Evolutionary conservation across 64 coral and sea anemone species (phyloP), one percentile per base, ranked within the genome.

Genomic region (Porites lutea): DNA sequence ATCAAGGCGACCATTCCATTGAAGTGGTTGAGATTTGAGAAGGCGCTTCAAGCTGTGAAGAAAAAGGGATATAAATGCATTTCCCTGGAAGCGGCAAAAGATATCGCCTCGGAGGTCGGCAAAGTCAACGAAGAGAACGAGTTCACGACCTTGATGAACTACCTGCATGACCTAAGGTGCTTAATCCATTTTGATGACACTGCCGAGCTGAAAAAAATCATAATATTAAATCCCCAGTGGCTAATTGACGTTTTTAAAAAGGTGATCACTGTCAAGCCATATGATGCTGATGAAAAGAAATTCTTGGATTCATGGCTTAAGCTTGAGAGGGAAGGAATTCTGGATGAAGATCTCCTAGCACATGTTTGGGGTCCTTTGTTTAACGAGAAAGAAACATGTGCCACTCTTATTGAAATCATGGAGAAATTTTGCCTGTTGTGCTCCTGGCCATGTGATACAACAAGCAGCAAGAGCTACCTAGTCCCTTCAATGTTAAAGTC

Each of bases 401-500:
- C 64, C 3, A 82, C 59, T 6, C 79, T 82, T 4, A 65, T 82
- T 48, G 59, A 13, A 18, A 82, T 82, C 13, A 82, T 82, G 79
- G 59, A 65, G 16, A 82, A 82, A 65, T 82, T 82, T 10, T 65
- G 79, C 37, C 19, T 82, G 60, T 19, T 82, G 27, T 65, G 79
- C 18, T 3, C 46, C 19, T 82, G 79, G 79, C 60, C 59, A 65
- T 82, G 59, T 19, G 79, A 63, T 18, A 22, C 59, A 19, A 16
- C 21, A 14, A 14, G 84, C 55, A 13, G 14, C 48, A 74, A 73
- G 37, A 19, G 58, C 2, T 87, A 72, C 6, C 14, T 87, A 0
- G 63, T 87, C n/a, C 84, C 84, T 44, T 87, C 84, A 16, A 87
- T 87, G 84, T 65, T 87, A 16, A 73, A 55, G 65, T 87, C 66